Evolutionary conservation across 2,113 vertebrate genomes (phyloP), one percentile per base, ranked within the genome.

Genomic region (Carollia perspicillata): DNA sequence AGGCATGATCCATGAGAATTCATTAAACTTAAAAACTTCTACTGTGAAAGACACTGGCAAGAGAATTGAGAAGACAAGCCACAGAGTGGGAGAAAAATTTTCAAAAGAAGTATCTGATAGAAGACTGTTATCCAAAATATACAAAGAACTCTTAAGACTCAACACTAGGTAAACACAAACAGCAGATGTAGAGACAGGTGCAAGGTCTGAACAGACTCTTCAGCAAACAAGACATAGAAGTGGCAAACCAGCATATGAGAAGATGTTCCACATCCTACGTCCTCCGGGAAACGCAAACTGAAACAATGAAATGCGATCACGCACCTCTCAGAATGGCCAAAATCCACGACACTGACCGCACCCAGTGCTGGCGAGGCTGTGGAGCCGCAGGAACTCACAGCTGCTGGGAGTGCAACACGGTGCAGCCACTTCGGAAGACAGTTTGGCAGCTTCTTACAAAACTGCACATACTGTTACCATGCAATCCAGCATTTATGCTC

Each of bases 271-370:
- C 10, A 28, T 30, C 37, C 2, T 17, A 42, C 26, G 18, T 22
- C 78, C 28, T 22, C n/a, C 35, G 72, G 37, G 14, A 53, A 55
- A 18, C 66, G 9, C 20, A 58, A 22, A 68, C 42, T 26, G 35
- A 69, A 74, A 14, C 40, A 42, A 10, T 3, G 74, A 89, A 40
- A 42, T 5, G 5, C 2, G 5, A 0, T 17, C 5, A 22, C 5
- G 17, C 0, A 40, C 42, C 33, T 1, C 0, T 3, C 1, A 65
- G 30, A 26, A 74, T 20, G 11, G 17, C 28, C 10, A 40, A 66
- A 58, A 51, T 42, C 1, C 28, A 55, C 28, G 69, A 18, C 2
- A 14, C 17, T 6, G 28, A 2, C 37, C 23, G 13, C 3, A 16
- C 17, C 49, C 2, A 28, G 37, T 51, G 79, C 10, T n/a, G 28